Conservation (phyloP, 1,140 invertebrate genomes). For the Centruroides sculpturatus region DNA sequence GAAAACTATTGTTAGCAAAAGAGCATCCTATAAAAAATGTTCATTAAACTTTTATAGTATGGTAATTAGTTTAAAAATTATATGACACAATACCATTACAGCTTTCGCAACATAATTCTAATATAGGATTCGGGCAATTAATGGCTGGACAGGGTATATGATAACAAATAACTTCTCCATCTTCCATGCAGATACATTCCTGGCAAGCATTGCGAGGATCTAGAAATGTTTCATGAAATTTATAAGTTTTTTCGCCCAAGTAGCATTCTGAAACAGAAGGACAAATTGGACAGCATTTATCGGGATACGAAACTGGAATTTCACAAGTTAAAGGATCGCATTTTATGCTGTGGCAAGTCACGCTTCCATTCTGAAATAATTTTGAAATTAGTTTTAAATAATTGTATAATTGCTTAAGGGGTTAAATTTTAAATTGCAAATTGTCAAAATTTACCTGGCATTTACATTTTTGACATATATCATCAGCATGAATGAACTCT, state of each 20-base stretch:
- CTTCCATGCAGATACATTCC: not conserved
- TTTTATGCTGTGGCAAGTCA: constrained; percentile 2
- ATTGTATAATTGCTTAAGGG: not conserved
- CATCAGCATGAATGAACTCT: constrained; percentile 10
- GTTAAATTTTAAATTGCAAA: not conserved
- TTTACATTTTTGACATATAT: constrained; percentile 11
- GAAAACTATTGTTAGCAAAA: too few species aligned
- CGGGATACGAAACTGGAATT: not conserved
- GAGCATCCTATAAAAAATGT: too few species aligned
- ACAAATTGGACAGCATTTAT: constrained; percentile 8
- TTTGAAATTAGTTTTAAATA: too few species aligned
- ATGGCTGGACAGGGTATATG: constrained; percentile 2
- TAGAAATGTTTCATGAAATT: too few species aligned
- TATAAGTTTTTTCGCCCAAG: too few species aligned
- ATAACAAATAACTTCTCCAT: constrained; percentile 8
- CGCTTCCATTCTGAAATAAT: constrained; percentile 10
- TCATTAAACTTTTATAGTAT: too few species aligned
- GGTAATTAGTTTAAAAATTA: too few species aligned
- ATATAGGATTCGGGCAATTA: not conserved
- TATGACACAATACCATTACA: too few species aligned
- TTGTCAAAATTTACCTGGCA: constrained; percentile 6
- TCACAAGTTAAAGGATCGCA: constrained; percentile 5
- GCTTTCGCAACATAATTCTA: too few species aligned
- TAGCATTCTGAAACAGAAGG: not conserved
- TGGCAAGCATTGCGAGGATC: too few species aligned